Evolutionary conservation across 2,888 invertebrate genomes (phyloP).

Genomic region (Lottia gigantea): DNA sequence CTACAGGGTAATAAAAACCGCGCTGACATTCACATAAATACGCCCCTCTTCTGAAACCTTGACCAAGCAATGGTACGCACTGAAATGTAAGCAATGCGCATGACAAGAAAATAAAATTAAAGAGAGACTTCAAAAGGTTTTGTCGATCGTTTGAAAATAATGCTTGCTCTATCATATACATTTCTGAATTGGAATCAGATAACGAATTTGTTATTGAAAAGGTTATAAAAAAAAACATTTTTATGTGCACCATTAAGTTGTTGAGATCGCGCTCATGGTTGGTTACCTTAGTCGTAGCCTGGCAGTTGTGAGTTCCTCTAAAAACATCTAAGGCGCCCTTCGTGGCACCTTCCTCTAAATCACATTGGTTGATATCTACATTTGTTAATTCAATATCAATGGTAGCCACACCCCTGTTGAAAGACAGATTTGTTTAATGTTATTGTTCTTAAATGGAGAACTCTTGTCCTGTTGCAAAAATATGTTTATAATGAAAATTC

Average conservation of each 20-base stretch:
- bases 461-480: too few species aligned
- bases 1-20: slow-evolving; percentile 63
- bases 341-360: slow-evolving; percentile 67
- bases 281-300: slow-evolving; percentile 66
- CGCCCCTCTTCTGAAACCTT: slow-evolving; percentile 58
- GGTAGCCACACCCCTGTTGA: slow-evolving; percentile 60
- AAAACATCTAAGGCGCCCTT: slow-evolving; percentile 81
- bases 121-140: too few species aligned
- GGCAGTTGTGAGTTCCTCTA: slow-evolving; percentile 90
- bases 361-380: slow-evolving; percentile 81
- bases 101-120: not conserved
- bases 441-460: too few species aligned
- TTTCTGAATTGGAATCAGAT: too few species aligned
- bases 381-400: slow-evolving; percentile 68
- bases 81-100: slow-evolving; percentile 26
- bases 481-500: too few species aligned
- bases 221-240: too few species aligned
- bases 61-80: slow-evolving; percentile 50
- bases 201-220: too few species aligned
- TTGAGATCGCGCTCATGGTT: too few species aligned
- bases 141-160: too few species aligned
- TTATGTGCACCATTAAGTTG: too few species aligned
- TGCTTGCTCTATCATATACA: too few species aligned
- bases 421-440: too few species aligned
- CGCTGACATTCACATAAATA: slow-evolving; percentile 55